A percentile compares a stretch with the other conserved stretches of the same genome.
phyloP scores from a whole-genome alignment of 2,113 vertebrate species.

The Okapia johnstoni region DNA sequence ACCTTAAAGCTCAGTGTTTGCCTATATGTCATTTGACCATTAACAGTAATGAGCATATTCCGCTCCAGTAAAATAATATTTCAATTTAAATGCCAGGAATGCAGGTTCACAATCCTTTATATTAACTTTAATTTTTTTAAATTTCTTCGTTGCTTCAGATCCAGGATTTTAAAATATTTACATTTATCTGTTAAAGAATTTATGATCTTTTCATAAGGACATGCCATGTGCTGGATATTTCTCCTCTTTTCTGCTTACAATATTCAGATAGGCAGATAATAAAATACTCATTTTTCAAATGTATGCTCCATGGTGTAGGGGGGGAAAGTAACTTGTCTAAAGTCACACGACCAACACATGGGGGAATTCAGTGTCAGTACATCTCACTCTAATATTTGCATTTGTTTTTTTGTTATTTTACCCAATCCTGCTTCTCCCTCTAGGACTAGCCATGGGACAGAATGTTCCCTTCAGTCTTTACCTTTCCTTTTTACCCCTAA shows the following conservation, averaged over 20 bases:
- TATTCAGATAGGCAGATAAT: not conserved
- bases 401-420: not conserved
- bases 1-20: not conserved
- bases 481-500: not conserved
- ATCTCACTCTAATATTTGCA: not conserved
- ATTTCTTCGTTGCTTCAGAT: not conserved
- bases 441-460: not conserved
- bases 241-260: not conserved
- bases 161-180: not conserved
- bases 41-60: not conserved
- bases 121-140: not conserved
- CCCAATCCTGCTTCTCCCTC: not conserved
- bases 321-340: not conserved
- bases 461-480: not conserved
- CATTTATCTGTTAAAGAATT: not conserved
- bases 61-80: not conserved
- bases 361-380: not conserved
- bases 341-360: not conserved
- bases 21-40: not conserved
- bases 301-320: not conserved
- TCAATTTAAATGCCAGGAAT: not conserved
- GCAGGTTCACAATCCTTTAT: not conserved
- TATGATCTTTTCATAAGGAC: not conserved
- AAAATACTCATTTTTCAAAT: not conserved
- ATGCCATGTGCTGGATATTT: not conserved